A percentile compares a stretch with the other conserved stretches of the same genome.
phyloP scores from a whole-genome alignment of 2,888 invertebrate genomes.

The Lochmaea crataegi region DNA sequence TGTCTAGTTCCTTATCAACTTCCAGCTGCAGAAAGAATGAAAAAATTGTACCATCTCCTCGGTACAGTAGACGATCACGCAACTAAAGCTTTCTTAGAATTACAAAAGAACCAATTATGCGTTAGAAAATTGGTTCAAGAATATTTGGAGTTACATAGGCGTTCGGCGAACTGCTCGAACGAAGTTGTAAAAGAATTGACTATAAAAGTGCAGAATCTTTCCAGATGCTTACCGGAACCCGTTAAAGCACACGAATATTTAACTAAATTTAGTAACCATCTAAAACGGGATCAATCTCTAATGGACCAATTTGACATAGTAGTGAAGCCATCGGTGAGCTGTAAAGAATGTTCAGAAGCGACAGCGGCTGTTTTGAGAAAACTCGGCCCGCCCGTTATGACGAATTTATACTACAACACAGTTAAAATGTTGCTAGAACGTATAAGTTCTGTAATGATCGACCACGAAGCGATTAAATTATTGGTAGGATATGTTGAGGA shows the following conservation, averaged over 20 bases:
- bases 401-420: slow-evolving; percentile 94
- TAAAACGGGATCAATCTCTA: slow-evolving; percentile 77
- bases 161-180: slow-evolving; percentile 67
- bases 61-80: slow-evolving; percentile 96
- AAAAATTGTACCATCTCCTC: slow-evolving; percentile 85
- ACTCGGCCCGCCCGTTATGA: slow-evolving; percentile 93
- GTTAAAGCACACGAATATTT: slow-evolving; percentile 91
- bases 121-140: slow-evolving; percentile 86
- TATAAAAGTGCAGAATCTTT: slow-evolving; percentile 74
- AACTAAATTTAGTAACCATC: slow-evolving; percentile 82
- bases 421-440: slow-evolving; percentile 95
- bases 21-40: slow-evolving; percentile 89
- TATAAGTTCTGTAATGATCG: slow-evolving; percentile 96
- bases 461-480: slow-evolving; percentile 82
- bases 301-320: slow-evolving; percentile 89
- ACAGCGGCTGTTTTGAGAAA: slow-evolving; percentile 90
- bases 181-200: slow-evolving; percentile 80
- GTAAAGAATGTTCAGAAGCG: slow-evolving; percentile 93
- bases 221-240: slow-evolving; percentile 90
- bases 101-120: slow-evolving; percentile 90
- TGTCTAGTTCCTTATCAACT: slow-evolving; percentile 95
- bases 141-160: slow-evolving; percentile 86
- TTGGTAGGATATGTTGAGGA: slow-evolving; percentile 71
- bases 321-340: slow-evolving; percentile 89
- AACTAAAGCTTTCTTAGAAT: slow-evolving; percentile 90